Percentiles rank a stretch among this genome's conserved stretches.
These are phyloP conservation scores for Pristionchus japonicus DNA, from an alignment of 2,888 invertebrate species.

Conservation along the genomic window DNA sequence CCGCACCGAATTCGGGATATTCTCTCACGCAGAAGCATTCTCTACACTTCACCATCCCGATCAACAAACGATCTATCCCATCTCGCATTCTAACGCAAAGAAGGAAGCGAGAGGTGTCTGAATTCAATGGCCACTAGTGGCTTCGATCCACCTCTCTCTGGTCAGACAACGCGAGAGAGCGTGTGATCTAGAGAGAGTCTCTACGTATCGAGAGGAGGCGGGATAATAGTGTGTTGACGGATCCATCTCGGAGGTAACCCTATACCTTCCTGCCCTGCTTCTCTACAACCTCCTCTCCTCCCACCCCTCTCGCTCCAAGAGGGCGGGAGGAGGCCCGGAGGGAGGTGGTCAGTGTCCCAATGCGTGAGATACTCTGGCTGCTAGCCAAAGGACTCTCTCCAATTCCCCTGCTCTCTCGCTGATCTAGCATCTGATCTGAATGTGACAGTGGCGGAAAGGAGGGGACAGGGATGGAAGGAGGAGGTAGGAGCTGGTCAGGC, in stretches of 20 bases:
- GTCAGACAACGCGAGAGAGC: too few species aligned
- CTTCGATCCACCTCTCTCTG: too few species aligned
- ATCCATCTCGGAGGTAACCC: not conserved
- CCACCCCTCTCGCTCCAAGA: not conserved
- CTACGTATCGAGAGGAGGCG: too few species aligned
- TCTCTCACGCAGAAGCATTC: too few species aligned
- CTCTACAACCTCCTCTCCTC: not conserved
- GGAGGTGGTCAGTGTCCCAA: constrained; percentile 16
- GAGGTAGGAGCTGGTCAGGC: not conserved
- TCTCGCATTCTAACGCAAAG: not conserved
- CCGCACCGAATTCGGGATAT: too few species aligned
- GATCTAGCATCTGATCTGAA: too few species aligned
- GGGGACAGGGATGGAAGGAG: not conserved
- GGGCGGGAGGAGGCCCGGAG: not conserved
- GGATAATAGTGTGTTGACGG: not conserved
- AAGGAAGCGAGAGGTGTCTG: not conserved
- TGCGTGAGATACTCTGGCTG: constrained; percentile 8
- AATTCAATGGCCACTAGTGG: not conserved
- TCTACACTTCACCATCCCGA: not conserved
- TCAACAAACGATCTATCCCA: not conserved
- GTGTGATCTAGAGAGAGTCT: too few species aligned
- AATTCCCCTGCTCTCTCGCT: too few species aligned
- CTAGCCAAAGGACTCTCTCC: too few species aligned
- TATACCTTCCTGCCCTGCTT: not conserved
- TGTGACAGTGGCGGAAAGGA: not conserved